A percentile compares a stretch with the other conserved stretches of the same genome.
phyloP scores from a whole-genome alignment of 2,888 invertebrate species.

The Orchestes rusci region DNA sequence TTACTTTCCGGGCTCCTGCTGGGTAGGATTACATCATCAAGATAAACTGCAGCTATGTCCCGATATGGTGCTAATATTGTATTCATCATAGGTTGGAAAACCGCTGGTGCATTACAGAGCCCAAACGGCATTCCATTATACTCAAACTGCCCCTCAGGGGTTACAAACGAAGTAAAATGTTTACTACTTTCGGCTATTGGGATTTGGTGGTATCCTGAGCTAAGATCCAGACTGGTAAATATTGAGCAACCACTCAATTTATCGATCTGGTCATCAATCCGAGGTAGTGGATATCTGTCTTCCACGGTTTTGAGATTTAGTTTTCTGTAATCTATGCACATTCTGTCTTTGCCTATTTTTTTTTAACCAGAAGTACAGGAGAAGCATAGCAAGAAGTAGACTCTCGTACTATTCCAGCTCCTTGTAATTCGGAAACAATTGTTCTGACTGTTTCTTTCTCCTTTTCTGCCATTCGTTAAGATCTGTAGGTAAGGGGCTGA shows the following conservation, averaged over 20 bases:
- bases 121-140: constrained; percentile 20
- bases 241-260: constrained; percentile 19
- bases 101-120: constrained; percentile 15
- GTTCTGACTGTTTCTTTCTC: constrained; percentile 3
- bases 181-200: constrained; percentile 30
- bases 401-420: constrained; percentile 22
- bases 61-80: constrained; percentile 12
- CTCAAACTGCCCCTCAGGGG: constrained; percentile 19
- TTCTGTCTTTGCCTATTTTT: constrained; percentile 25
- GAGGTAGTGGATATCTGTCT: constrained; percentile 27
- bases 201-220: constrained; percentile 32
- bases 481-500: not conserved
- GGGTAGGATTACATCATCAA: constrained; percentile 26
- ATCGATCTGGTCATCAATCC: constrained; percentile 33
- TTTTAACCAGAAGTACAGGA: constrained; percentile 25
- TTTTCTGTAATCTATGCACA: constrained; percentile 25
- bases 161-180: constrained; percentile 25
- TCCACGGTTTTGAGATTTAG: constrained; percentile 21
- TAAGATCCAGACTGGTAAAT: constrained; percentile 30
- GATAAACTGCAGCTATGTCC: constrained; percentile 18
- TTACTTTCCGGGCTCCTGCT: not conserved
- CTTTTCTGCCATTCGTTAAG: not conserved
- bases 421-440: constrained; percentile 21
- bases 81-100: constrained; percentile 16
- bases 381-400: constrained; percentile 24